Base-by-base conservation (phyloP, 2,797 vertebrate genomes). In the Pantherophis alleghaniensis region DNA sequence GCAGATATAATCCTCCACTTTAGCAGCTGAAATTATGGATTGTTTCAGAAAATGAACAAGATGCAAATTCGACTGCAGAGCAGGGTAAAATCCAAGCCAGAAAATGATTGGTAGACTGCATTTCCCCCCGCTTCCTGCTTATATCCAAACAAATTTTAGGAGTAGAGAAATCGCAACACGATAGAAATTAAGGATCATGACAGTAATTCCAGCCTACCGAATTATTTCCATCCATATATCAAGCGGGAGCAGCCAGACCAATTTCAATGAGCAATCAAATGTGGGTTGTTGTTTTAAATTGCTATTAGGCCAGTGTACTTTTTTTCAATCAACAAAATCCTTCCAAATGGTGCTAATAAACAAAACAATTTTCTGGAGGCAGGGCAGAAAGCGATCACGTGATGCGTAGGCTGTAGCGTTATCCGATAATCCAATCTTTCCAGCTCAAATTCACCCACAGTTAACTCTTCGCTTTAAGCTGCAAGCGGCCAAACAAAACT, bases 41-140 rank as follows among this genome's bases (percentile, higher is more conserved):
- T 91, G 94, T 92, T 96, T 97, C 94, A 93, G 93, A 96, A 95
- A 97, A 96, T 90, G 94, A 95, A 94, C 95, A 88, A 97, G 94
- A 94, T 93, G 37, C 88, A 92, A 96, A 95, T 94, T 55, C 88
- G 96, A 94, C 1, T 1, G 95, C 94, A 96, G 47, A 92, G 91
- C 87, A 92, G 90, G 95, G 94, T 92, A 96, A 96, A 94, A 86
- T 12, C 90, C 95, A 95, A 96, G 90, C 89, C 91, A 88, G 60
- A 28, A 0, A 0, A 87, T 42, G 92, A 94, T 90, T 96, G 59
- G 55, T 96, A 95, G 90, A n/a, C 24, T 91, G 91, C 94, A 94
- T 92, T 94, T 94, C 6, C 22, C 28, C 94, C 91, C 89, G 32
- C 86, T 94, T 83, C 24, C 63, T 47, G 74, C 20, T 83, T 47